Conservation (phyloP, 2,797 vertebrate species). For the Rhynchotus rufescens region DNA sequence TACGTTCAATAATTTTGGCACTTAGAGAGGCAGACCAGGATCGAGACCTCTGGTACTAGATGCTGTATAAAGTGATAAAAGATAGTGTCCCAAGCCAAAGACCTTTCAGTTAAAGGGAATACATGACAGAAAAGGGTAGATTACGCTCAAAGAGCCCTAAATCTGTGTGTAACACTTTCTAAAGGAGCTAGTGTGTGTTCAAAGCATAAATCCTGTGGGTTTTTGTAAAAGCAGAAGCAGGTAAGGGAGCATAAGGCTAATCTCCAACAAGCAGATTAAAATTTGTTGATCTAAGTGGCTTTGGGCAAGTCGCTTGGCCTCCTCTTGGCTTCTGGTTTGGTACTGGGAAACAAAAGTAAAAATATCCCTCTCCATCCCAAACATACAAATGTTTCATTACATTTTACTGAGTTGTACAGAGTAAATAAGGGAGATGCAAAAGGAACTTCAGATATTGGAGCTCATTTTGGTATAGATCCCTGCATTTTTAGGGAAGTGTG, state of each 20-base stretch:
- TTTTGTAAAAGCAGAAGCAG: background rate
- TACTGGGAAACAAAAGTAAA: background rate
- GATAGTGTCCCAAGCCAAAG: background rate
- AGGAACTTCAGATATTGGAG: background rate
- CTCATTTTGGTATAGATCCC: background rate
- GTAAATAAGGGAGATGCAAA: too few species aligned
- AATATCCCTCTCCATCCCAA: background rate
- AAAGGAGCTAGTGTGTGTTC: background rate
- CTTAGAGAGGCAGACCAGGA: background rate
- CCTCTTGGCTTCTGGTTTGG: background rate
- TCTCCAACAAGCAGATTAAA: background rate
- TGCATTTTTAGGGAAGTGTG: background rate
- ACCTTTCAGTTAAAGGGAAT: background rate
- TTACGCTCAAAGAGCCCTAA: background rate
- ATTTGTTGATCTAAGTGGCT: fast-evolving
- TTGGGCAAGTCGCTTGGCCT: background rate
- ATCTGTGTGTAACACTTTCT: background rate
- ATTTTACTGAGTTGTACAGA: too few species aligned
- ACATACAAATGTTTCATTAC: background rate
- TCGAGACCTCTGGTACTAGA: background rate
- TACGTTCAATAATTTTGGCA: background rate
- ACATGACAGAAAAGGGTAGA: background rate
- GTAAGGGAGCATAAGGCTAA: background rate
- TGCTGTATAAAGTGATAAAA: background rate
- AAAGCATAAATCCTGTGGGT: background rate